Base-by-base conservation (phyloP, 1,140 invertebrate genomes). In the Caenorhabditis briggsae region DNA sequence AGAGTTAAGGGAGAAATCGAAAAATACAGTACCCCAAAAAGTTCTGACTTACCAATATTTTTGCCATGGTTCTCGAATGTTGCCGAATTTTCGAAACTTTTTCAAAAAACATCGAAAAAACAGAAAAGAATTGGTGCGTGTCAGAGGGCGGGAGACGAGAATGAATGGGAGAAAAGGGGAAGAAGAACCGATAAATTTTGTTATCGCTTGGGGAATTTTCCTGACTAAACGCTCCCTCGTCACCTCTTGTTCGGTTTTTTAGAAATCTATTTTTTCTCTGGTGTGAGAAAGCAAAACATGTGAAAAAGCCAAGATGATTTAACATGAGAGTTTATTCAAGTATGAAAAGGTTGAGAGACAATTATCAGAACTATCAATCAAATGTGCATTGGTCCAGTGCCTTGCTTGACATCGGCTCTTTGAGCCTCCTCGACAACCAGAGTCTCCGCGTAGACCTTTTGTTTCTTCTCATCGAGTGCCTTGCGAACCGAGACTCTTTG, bases 171-270 rank as follows among this genome's bases (percentile, higher is more conserved):
- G 6, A 33, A 33, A 12, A 48, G 8, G 11, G 33, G 20, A 12
- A 53, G 53, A n/a, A 50, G 53, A 78, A 78, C 43, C 70, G 70
- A 78, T 78, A 78, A 48, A 78, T 78, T 50, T 50, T 78, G 43
- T 78, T 50, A 78, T 78, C 70, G 70, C 70, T 78, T 78, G 16
- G 70, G 46, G 64, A 78, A 78, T 78, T 50, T 78, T 78, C 16
- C 20, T 78, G 46, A 78, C 25, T 50, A 53, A 50, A 41, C 70
- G 43, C n/a, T 48, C 70, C 33, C 20, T 20, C 46, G 33, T 70
- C 64, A 9, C 64, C 64, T n/a, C 64, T 70, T 46, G 64, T 70
- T 61, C 59, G 5, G 20, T 61, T 61, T 61, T 61, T 58, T 58
- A n/a, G 11, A 11, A 53, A 8, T 64, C 25, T 12, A 9, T 41